These are phyloP conservation scores for Tragelaphus strepsiceros DNA, from an alignment of 2,113 vertebrate species.

Conservation along the genomic window DNA sequence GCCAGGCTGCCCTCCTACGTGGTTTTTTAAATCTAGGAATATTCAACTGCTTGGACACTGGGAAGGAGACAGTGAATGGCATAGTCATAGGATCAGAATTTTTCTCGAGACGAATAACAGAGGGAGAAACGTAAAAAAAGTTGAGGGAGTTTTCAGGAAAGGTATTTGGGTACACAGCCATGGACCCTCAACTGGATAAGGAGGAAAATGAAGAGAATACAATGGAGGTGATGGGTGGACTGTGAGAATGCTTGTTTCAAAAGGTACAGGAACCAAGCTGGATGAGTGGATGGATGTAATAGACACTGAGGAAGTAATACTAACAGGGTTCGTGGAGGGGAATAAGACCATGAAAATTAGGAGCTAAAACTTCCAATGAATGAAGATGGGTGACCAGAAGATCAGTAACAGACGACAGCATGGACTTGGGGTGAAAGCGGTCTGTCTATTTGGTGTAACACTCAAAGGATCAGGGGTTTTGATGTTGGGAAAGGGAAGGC, in stretches of 20 bases:
- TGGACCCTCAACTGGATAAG: neutral
- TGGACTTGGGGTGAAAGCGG: neutral
- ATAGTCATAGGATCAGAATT: neutral
- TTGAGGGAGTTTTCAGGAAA: neutral
- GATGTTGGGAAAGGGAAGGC: neutral
- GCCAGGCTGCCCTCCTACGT: neutral
- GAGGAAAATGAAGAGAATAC: neutral
- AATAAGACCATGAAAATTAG: neutral
- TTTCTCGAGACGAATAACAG: conserved; percentile 3
- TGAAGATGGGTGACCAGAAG: neutral
- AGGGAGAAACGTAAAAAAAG: neutral
- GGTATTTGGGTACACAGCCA: neutral
- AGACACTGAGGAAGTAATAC: neutral
- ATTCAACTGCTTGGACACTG: neutral
- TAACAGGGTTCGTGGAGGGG: fast-evolving
- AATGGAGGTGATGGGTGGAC: neutral
- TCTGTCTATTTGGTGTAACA: neutral
- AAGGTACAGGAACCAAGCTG: neutral
- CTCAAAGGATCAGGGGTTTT: neutral
- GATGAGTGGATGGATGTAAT: neutral
- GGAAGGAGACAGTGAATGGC: neutral
- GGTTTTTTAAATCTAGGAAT: neutral
- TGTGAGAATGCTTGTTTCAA: neutral
- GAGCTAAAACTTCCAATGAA: neutral
- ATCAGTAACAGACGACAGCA: neutral